phyloP scores from a whole-genome alignment of 2,113 vertebrate genomes.

The Thryonomys swinderianus region DNA sequence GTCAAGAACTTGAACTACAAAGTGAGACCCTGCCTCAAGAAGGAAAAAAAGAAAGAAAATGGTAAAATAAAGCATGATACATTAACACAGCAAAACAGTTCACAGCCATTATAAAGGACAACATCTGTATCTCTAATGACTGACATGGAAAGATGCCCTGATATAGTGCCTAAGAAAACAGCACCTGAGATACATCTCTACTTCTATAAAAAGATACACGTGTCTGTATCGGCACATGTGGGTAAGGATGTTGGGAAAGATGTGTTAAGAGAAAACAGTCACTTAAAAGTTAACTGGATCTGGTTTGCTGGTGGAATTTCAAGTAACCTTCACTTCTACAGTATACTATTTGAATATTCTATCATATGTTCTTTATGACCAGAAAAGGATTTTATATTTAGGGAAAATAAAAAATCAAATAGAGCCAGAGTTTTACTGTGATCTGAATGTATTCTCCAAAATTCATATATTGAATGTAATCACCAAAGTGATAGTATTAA shows the following conservation, averaged over 20 bases:
- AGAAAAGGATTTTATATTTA: constrained; percentile 39
- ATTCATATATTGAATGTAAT: not conserved
- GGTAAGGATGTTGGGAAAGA: not conserved
- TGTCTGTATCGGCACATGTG: not conserved
- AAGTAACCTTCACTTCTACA: not conserved
- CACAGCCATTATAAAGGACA: not conserved
- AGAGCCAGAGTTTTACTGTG: not conserved
- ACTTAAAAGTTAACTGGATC: not conserved
- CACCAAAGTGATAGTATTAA: not conserved
- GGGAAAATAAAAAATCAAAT: not conserved
- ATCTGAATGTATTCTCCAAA: not conserved
- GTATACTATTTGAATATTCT: constrained; percentile 17
- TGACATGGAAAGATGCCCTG: not conserved
- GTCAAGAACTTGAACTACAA: not conserved
- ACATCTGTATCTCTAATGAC: not conserved
- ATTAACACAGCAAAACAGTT: constrained; percentile 27
- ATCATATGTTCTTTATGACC: constrained; percentile 4
- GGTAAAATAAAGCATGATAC: not conserved
- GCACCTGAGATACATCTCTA: not conserved
- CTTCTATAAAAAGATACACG: constrained; percentile 19
- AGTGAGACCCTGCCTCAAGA: not conserved
- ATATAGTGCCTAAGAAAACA: not conserved
- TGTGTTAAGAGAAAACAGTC: not conserved
- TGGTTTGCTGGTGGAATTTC: not conserved
- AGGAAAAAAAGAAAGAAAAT: not conserved